phyloP scores from a whole-genome alignment of 2,888 invertebrate genomes.

The Cryptops parisi region DNA sequence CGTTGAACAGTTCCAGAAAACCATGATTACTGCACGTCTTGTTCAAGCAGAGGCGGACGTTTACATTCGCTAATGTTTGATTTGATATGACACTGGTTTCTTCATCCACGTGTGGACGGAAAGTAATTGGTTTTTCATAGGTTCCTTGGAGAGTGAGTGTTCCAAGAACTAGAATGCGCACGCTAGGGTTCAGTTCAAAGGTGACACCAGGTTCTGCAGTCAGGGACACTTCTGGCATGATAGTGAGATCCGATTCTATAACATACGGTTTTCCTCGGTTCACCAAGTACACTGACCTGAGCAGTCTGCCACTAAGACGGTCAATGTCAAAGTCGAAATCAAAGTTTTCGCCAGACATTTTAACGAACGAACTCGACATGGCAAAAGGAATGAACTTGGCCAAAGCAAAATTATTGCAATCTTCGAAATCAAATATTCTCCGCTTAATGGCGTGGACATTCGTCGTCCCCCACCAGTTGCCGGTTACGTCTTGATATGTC shows the following conservation, averaged over 20 bases:
- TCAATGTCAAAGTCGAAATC: conserved; percentile 38
- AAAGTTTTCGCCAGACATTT: conserved; percentile 15
- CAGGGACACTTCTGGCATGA: conserved; percentile 84
- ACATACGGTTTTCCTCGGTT: conserved; percentile 55
- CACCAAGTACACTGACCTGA: conserved; percentile 46
- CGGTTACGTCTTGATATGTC: conserved; percentile 68
- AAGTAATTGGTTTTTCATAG: conserved; percentile 27
- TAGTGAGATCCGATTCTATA: conserved; percentile 77
- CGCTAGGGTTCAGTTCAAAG: conserved; percentile 87
- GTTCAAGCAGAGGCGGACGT: background rate
- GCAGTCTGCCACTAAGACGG: conserved; percentile 60
- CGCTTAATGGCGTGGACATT: conserved; percentile 56
- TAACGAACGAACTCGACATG: conserved; percentile 53
- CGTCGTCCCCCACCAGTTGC: conserved; percentile 93
- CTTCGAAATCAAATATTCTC: conserved; percentile 93
- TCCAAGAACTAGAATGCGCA: conserved; percentile 89
- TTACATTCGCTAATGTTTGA: too few species aligned
- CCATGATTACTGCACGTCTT: conserved; percentile 40
- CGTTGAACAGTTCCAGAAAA: conserved; percentile 87
- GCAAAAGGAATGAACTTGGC: conserved; percentile 75
- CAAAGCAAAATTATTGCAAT: conserved; percentile 96
- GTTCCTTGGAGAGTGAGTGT: conserved; percentile 68
- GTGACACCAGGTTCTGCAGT: conserved; percentile 76
- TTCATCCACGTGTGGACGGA: conserved; percentile 27
- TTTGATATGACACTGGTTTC: conserved; percentile 36